phyloP scores from a whole-genome alignment of 2,113 vertebrate species.

The Ailurus styani region DNA sequence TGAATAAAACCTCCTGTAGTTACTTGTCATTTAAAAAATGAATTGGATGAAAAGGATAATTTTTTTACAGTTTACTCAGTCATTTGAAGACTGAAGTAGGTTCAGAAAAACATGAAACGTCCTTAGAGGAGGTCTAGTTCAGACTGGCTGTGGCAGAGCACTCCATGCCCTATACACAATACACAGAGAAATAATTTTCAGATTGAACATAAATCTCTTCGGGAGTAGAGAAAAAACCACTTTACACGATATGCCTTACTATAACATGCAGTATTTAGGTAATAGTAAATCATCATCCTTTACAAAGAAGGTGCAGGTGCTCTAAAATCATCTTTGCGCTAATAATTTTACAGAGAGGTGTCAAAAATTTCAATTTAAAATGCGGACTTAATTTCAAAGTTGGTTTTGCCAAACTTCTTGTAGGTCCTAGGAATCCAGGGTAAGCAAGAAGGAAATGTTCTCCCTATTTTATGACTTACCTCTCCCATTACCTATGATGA shows the following conservation, averaged over 20 bases:
- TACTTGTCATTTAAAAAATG: slow-evolving; percentile 41
- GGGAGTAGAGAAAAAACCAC: slow-evolving; percentile 27
- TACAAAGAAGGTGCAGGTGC: slow-evolving; percentile 16
- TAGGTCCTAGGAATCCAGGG: background rate
- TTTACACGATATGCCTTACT: background rate
- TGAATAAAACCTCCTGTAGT: slow-evolving; percentile 29
- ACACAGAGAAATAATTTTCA: slow-evolving; percentile 6
- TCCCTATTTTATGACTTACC: background rate
- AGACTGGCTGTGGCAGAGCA: background rate
- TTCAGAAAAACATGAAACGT: background rate
- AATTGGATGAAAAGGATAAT: background rate
- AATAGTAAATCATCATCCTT: slow-evolving; percentile 2
- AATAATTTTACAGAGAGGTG: slow-evolving; percentile 40
- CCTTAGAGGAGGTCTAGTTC: background rate
- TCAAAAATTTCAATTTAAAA: background rate
- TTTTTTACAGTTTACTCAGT: slow-evolving; percentile 25
- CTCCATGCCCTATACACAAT: background rate
- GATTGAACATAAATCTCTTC: background rate
- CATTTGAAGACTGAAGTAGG: slow-evolving; percentile 32
- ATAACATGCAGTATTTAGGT: slow-evolving; percentile 44
- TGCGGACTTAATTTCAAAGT: slow-evolving; percentile 15
- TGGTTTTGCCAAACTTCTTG: slow-evolving; percentile 1
- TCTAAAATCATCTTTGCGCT: background rate
- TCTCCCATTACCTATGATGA: background rate
- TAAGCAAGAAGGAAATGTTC: background rate